Percentiles rank a stretch among this genome's conserved stretches.
Conservation (phyloP, 2,113 vertebrate species). For the Muntiacus reevesi region DNA sequence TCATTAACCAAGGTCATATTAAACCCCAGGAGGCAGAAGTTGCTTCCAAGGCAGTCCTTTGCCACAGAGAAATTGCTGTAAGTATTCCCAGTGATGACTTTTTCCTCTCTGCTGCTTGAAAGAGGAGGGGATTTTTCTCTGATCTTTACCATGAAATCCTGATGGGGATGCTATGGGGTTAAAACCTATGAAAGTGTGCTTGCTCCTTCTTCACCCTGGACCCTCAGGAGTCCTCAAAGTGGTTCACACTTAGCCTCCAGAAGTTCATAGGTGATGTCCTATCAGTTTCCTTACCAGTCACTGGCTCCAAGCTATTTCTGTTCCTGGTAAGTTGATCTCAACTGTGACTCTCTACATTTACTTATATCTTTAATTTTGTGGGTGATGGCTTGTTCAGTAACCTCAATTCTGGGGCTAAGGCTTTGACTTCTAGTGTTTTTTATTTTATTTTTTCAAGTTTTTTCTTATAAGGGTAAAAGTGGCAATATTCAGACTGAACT, state of each 20-base stretch:
- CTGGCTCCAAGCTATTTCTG: not conserved
- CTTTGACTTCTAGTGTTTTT: not conserved
- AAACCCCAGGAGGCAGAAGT: too few relatives aligned
- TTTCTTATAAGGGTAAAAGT: not conserved
- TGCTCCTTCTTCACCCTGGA: rapidly evolving
- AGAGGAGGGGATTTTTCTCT: not conserved
- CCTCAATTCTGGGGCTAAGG: not conserved
- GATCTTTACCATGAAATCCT: not conserved
- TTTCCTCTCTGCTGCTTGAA: too few relatives aligned
- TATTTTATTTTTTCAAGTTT: not conserved
- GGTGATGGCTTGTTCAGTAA: not conserved
- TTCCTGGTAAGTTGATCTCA: not conserved
- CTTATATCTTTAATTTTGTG: not conserved
- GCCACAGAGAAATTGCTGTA: not conserved
- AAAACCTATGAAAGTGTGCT: not conserved
- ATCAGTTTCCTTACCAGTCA: too few relatives aligned
- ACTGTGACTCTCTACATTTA: not conserved
- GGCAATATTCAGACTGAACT: not conserved
- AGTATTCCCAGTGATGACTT: not conserved
- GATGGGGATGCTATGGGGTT: rapidly evolving
- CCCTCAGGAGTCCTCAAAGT: too few relatives aligned
- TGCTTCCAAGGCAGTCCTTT: not conserved
- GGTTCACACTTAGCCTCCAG: not conserved
- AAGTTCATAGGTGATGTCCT: not conserved
- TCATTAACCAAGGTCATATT: not conserved